A percentile compares a stretch with the other conserved stretches of the same genome.
Evolutionary conservation across 2,797 vertebrate genomes (phyloP).

Genomic region (Tenualosa ilisha): DNA sequence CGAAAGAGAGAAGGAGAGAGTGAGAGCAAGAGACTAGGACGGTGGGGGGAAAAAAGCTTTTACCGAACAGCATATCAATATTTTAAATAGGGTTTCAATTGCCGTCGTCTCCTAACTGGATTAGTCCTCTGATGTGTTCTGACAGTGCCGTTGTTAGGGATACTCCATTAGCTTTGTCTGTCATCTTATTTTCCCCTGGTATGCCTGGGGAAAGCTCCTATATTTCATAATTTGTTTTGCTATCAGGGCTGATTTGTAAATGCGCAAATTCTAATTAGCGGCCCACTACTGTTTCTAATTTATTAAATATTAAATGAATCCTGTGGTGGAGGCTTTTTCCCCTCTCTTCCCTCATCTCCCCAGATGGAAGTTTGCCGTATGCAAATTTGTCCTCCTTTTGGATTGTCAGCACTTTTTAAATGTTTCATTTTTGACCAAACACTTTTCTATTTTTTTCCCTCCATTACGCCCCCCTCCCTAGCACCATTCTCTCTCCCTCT

Average conservation of each 20-base stretch:
- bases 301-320: slow-evolving; percentile 99
- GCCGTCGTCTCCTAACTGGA: slow-evolving; percentile 90
- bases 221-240: slow-evolving; percentile 99
- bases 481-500: slow-evolving; percentile 51
- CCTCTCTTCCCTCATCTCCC: slow-evolving; percentile 64
- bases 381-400: slow-evolving; percentile 87
- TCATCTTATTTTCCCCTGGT: slow-evolving; percentile 93
- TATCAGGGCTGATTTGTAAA: slow-evolving; percentile 99
- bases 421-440: slow-evolving; percentile 76
- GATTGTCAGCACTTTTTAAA: slow-evolving; percentile 89
- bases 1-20: slow-evolving; percentile 38
- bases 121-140: slow-evolving; percentile 97
- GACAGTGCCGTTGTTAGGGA: slow-evolving; percentile 96
- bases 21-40: slow-evolving; percentile 9
- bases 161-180: slow-evolving; percentile 98
- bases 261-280: slow-evolving; percentile 99
- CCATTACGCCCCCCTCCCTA: slow-evolving; percentile 43
- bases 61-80: slow-evolving; percentile 98
- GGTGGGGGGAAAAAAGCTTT: slow-evolving; percentile 80
- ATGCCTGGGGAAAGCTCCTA: slow-evolving; percentile 89
- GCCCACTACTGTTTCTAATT: slow-evolving; percentile 89
- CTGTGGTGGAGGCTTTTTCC: slow-evolving; percentile 87
- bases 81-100: slow-evolving; percentile 96
- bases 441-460: slow-evolving; percentile 26
- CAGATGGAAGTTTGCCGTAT: slow-evolving; percentile 95